Evolutionary conservation across 2,797 vertebrate genomes (phyloP).

Genomic region (Loris lydekkerianus): DNA sequence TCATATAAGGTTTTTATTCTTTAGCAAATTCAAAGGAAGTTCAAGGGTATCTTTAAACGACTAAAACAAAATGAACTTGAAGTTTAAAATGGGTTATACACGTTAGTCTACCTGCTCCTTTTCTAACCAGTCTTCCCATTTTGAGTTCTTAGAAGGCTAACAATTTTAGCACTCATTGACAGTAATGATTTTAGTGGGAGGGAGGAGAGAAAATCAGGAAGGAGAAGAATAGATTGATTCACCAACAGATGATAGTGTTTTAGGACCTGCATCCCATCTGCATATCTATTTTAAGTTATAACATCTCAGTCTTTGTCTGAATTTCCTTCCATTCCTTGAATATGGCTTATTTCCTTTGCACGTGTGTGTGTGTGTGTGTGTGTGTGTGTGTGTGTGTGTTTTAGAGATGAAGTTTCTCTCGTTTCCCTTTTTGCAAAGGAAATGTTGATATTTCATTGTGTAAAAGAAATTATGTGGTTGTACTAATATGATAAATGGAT

Average conservation of each 20-base stretch:
- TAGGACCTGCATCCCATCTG: not conserved
- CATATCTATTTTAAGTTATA: constrained; percentile 12
- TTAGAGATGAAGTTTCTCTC: not conserved
- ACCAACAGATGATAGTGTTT: not conserved
- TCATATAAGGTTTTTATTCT: not conserved
- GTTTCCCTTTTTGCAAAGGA: constrained; percentile 4
- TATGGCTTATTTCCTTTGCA: not conserved
- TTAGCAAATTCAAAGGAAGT: constrained; percentile 1
- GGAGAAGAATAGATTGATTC: not conserved
- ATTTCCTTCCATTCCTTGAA: not conserved
- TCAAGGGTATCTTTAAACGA: not conserved
- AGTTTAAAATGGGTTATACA: not conserved
- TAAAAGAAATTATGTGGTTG: constrained; percentile 52
- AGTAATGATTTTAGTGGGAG: not conserved
- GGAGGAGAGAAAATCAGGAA: not conserved
- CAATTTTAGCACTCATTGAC: not conserved
- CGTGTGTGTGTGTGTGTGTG: not conserved
- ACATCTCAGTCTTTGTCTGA: not conserved
- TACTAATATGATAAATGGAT: constrained; percentile 61
- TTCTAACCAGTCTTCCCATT: not conserved
- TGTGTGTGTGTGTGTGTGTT: not conserved
- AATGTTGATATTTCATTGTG: constrained; percentile 60
- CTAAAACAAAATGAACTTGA: constrained; percentile 19
- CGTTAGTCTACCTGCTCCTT: not conserved
- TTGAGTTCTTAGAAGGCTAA: not conserved